Evolutionary conservation across 2,113 vertebrate species (phyloP), one percentile per base, ranked within the genome.

Genomic region (Etheostoma spectabile): DNA sequence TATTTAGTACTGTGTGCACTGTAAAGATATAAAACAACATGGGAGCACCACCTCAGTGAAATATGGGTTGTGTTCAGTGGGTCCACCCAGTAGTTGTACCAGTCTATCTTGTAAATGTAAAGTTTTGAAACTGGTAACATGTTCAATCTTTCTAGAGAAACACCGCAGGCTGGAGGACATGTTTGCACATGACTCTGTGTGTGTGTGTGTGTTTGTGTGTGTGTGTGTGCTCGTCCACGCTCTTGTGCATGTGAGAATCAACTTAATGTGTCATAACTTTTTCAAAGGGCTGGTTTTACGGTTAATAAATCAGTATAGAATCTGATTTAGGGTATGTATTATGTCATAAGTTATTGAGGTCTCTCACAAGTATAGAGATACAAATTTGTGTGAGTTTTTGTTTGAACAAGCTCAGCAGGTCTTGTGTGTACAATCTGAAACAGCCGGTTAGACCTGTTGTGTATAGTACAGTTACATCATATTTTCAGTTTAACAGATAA

Each of bases 371-470:
- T 42, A 42, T 42, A 42, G 38, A 42, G 3, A 42, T 42, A 42
- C 10, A 42, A 3, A 42, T 42, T 10, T 18, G 59, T 19, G 19
- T n/a, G 5, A 51, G 60, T n/a, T 27, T 33, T 45, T 61, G 33
- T 61, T 55, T 81, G 63, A 70, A 76, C 42, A 35, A 46, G 55
- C 19, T 46, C 22, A 35, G 30, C 18, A 2, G 15, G 22, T 52
- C 57, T 15, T 8, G 5, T 56, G 27, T 48, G 5, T 61, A 24
- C 22, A 27, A 53, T 80, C 6, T 64, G 11, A 56, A 42, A 51
- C 33, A 83, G 53, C 80, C 45, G 18, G 85, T 77, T 70, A n/a
- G 59, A 69, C 77, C 72, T 68, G 80, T 22, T 18, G 45, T 61
- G 16, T 62, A 19, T 21, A 10, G 33, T 13, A 21, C 1, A 51